Conservation (phyloP, 2,113 vertebrate species). For the Garra rufa region DNA sequence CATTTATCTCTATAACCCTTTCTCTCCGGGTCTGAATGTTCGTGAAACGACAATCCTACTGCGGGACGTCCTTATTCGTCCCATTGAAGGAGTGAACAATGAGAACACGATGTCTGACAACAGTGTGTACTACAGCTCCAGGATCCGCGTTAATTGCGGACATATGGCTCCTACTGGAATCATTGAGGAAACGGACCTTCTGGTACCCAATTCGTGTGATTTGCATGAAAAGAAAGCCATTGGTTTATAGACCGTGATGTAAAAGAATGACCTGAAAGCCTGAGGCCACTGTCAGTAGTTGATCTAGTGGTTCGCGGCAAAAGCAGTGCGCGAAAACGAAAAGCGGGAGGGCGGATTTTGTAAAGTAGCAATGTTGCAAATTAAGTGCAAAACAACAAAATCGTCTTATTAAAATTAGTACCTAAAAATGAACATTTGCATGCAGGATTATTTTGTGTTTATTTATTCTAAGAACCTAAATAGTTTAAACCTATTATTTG, state of each 20-base stretch:
- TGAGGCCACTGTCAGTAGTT: slow-evolving; percentile 64
- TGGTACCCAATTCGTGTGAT: slow-evolving; percentile 62
- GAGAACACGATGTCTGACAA: slow-evolving; percentile 59
- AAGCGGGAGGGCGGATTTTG: neutral
- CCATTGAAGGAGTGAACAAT: slow-evolving; percentile 50
- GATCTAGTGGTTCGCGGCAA: slow-evolving; percentile 56
- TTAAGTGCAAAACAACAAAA: neutral
- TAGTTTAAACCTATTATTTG: neutral
- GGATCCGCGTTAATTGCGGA: slow-evolving; percentile 63
- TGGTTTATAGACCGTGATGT: slow-evolving; percentile 71
- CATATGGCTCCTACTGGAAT: slow-evolving; percentile 69
- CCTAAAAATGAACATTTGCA: neutral
- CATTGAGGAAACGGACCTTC: slow-evolving; percentile 72
- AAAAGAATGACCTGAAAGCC: slow-evolving; percentile 71
- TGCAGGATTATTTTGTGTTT: neutral
- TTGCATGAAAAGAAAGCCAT: slow-evolving; percentile 68
- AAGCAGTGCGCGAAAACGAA: neutral
- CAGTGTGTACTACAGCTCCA: slow-evolving; percentile 46
- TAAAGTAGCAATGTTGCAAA: neutral
- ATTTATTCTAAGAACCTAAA: neutral
- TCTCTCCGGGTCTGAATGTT: neutral
- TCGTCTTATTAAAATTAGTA: neutral
- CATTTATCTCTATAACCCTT: neutral
- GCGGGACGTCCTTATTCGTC: slow-evolving; percentile 34
- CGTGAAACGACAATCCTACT: neutral